These are phyloP conservation scores for Charaxes varanes DNA, from an alignment of 1,140 invertebrate genomes.

Conservation along the genomic window DNA sequence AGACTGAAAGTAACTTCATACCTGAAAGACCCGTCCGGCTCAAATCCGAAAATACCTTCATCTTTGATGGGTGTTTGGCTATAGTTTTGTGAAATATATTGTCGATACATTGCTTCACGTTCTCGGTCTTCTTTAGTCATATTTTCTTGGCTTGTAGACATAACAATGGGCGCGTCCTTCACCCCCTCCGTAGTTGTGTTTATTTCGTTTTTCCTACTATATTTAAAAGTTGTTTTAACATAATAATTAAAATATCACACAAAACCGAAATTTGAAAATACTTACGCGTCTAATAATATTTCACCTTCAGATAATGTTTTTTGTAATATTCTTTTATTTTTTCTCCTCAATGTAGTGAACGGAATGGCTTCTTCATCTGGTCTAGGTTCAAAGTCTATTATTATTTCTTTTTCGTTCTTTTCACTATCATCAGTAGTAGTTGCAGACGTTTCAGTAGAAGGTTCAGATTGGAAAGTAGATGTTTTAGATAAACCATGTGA, in stretches of 20 bases:
- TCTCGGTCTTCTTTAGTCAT: conserved; percentile 65
- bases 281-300: conserved; percentile 80
- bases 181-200: conserved; percentile 49
- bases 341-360: conserved; percentile 68
- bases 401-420: conserved; percentile 85
- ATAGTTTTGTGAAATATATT: conserved; percentile 69
- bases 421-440: conserved; percentile 75
- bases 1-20: conserved; percentile 16
- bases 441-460: conserved; percentile 67
- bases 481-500: conserved; percentile 68
- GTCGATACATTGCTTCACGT: conserved; percentile 50
- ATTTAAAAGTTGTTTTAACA: conserved; percentile 8
- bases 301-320: conserved; percentile 89
- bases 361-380: conserved; percentile 76
- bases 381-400: conserved; percentile 90
- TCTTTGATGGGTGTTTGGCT: conserved; percentile 76
- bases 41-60: conserved; percentile 75
- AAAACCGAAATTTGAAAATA: conserved; percentile 19
- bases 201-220: conserved; percentile 66
- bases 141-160: conserved; percentile 77
- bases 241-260: conserved; percentile 1
- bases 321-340: conserved; percentile 78
- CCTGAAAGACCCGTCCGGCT: conserved; percentile 69
- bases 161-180: conserved; percentile 67
- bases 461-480: conserved; percentile 70